Evolutionary conservation across 1,140 invertebrate species (phyloP).

Genomic region (Magallana gigas): DNA sequence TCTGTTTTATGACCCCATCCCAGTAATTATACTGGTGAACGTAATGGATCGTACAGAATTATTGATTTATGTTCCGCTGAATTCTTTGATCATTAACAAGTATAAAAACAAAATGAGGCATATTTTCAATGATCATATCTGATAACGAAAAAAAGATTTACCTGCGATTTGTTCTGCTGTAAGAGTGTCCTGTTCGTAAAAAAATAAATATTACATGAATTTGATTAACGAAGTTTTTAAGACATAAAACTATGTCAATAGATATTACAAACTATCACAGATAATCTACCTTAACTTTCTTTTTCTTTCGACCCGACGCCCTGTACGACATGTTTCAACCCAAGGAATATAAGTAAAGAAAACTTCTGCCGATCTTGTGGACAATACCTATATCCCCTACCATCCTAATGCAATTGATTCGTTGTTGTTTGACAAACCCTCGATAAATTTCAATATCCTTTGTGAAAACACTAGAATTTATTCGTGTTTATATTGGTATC

Average conservation of each 20-base stretch:
- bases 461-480: not conserved
- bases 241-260: too few species aligned
- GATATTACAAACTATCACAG: too few species aligned
- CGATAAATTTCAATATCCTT: not conserved
- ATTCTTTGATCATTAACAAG: too few species aligned
- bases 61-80: too few species aligned
- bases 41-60: too few species aligned
- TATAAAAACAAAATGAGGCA: too few species aligned
- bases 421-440: not conserved
- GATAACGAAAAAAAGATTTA: not conserved
- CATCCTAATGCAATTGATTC: not conserved
- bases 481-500: not conserved
- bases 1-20: too few species aligned
- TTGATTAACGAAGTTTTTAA: not conserved
- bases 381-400: not conserved
- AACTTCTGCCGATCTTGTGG: not conserved
- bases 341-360: not conserved
- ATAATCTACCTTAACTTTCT: not conserved
- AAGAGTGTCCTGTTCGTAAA: conserved; percentile 3
- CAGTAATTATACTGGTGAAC: too few species aligned
- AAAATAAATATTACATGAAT: not conserved
- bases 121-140: too few species aligned
- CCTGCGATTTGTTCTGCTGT: conserved; percentile 32
- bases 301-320: not conserved
- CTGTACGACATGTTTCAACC: conserved; percentile 2